These are phyloP conservation scores for Triplophysa bombifrons DNA, from an alignment of 2,797 vertebrate species.

Conservation along the genomic window DNA sequence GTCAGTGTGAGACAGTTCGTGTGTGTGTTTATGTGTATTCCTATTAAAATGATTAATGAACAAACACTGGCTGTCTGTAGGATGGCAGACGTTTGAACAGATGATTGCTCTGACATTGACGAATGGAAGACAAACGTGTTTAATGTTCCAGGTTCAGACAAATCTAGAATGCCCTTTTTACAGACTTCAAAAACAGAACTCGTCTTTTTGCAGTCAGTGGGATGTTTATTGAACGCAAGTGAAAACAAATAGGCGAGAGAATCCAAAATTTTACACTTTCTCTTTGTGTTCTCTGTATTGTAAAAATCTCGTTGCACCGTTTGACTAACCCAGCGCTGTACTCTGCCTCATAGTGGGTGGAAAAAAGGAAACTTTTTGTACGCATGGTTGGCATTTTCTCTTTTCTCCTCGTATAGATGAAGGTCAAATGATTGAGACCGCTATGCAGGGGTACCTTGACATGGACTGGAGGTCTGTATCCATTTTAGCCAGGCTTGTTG, in stretches of 20 bases:
- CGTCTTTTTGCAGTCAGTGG: conserved; percentile 22
- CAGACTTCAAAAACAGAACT: conserved; percentile 35
- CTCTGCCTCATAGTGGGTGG: conserved; percentile 56
- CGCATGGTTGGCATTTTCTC: conserved; percentile 55
- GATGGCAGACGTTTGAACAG: conserved; percentile 68
- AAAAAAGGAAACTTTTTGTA: conserved; percentile 50
- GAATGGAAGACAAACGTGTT: conserved; percentile 54
- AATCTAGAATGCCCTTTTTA: conserved; percentile 40
- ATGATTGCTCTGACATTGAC: conserved; percentile 68
- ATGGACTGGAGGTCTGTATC: conserved; percentile 52
- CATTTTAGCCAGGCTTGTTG: conserved; percentile 42
- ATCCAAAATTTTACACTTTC: background rate
- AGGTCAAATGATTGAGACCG: conserved; percentile 61
- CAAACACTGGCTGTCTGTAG: conserved; percentile 58
- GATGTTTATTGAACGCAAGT: conserved; percentile 17
- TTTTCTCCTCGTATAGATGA: conserved; percentile 54
- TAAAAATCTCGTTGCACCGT: conserved; percentile 2
- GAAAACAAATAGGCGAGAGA: conserved; percentile 10
- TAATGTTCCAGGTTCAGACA: conserved; percentile 47
- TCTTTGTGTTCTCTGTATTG: conserved; percentile 11
- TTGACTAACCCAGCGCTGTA: conserved; percentile 57
- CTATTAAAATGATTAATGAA: conserved; percentile 39
- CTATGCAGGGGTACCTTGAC: conserved; percentile 56
- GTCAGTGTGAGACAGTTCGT: background rate
- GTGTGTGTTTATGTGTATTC: conserved; percentile 7